Evolutionary conservation across 2,797 vertebrate genomes (phyloP).

Genomic region (Cyclopterus lumpus): DNA sequence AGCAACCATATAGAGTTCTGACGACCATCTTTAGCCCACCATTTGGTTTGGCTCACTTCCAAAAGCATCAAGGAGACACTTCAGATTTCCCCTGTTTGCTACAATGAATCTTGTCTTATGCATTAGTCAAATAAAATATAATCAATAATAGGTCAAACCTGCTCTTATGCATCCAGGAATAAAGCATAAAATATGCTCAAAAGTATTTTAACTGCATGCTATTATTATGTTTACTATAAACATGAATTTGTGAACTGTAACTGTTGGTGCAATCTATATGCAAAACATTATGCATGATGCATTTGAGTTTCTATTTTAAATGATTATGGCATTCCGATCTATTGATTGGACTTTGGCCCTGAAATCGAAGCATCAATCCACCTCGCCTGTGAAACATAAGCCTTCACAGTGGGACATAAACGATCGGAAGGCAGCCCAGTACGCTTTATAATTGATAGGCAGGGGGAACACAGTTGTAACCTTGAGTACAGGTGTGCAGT

Average conservation of each 20-base stretch:
- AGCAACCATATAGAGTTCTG: neutral
- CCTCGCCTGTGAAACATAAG: constrained; percentile 18
- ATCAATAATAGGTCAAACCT: constrained; percentile 47
- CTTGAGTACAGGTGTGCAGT: constrained; percentile 75
- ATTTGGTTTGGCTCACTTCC: constrained; percentile 23
- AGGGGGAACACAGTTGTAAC: constrained; percentile 72
- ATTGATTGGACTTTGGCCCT: constrained; percentile 29
- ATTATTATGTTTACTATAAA: constrained; percentile 6
- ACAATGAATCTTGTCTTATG: constrained; percentile 3
- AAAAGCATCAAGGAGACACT: constrained; percentile 24
- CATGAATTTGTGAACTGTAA: constrained; percentile 5
- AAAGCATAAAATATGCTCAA: constrained; percentile 44
- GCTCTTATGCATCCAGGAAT: constrained; percentile 24
- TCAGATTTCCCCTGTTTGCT: constrained; percentile 18
- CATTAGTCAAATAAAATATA: constrained; percentile 39
- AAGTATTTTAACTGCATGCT: neutral
- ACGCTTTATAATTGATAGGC: constrained; percentile 79
- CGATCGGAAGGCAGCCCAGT: constrained; percentile 20
- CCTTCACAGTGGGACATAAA: constrained; percentile 34
- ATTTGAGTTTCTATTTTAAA: constrained; percentile 15
- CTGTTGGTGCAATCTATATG: constrained; percentile 1
- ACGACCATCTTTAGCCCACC: neutral
- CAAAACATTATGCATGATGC: constrained; percentile 13
- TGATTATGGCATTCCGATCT: constrained; percentile 36
- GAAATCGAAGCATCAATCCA: constrained; percentile 19